phyloP scores from a whole-genome alignment of 1,140 invertebrate species.

The Calycopis cecrops region DNA sequence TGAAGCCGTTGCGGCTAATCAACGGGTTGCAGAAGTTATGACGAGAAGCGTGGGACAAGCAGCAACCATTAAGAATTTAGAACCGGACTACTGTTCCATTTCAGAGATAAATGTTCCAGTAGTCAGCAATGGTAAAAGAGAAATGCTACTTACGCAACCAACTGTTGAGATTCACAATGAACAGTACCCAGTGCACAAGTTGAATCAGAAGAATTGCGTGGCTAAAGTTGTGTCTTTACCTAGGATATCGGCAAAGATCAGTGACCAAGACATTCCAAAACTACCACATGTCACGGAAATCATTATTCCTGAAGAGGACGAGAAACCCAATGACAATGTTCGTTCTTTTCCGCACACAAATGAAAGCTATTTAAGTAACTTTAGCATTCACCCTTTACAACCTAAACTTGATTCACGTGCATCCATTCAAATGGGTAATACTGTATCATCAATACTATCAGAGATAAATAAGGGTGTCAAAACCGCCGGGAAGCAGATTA shows the following conservation, averaged over 20 bases:
- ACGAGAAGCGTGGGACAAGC: conserved; percentile 66
- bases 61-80: conserved; percentile 66
- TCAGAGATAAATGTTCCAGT: conserved; percentile 79
- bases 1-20: conserved; percentile 78
- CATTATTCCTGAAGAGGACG: conserved; percentile 77
- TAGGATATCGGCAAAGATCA: conserved; percentile 69
- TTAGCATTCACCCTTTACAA: conserved; percentile 59
- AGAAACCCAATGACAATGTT: conserved; percentile 58
- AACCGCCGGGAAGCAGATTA: conserved; percentile 56
- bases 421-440: conserved; percentile 76
- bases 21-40: conserved; percentile 78
- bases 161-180: conserved; percentile 72
- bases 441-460: conserved; percentile 77
- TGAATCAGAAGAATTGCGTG: conserved; percentile 55
- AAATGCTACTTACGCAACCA: conserved; percentile 70
- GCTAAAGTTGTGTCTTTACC: conserved; percentile 67
- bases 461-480: conserved; percentile 75
- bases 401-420: conserved; percentile 67
- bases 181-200: conserved; percentile 59
- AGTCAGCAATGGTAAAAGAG: conserved; percentile 71
- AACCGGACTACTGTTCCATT: conserved; percentile 80
- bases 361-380: conserved; percentile 58
- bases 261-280: conserved; percentile 77
- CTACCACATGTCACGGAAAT: conserved; percentile 79
- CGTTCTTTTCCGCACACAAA: conserved; percentile 44